Evolutionary conservation across 2,797 vertebrate species (phyloP), one percentile per base, ranked within the genome.

Genomic region (Lates japonicus): DNA sequence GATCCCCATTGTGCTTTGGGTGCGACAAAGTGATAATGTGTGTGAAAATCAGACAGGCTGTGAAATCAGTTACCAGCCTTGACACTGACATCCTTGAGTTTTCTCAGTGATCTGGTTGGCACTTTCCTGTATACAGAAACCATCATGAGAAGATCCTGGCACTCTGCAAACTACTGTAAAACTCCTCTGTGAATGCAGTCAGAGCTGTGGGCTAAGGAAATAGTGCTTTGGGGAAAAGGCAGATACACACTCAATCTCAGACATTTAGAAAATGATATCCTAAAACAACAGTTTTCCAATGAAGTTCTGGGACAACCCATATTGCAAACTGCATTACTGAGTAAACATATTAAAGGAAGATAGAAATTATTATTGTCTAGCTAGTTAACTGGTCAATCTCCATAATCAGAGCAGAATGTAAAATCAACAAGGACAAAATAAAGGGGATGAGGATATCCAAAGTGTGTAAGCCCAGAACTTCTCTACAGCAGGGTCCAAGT

Each of bases 181-280:
- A 69, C 31, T 46, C n/a, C 22, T 20, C 0, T 2, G 51, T 31
- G 35, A 46, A 8, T 17, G 22, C 54, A 61, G 46, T 55, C 49
- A 69, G 42, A 37, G 61, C 74, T 62, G 17, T 55, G 60, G n/a
- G n/a, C 86, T 86, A 88, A 90, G 81, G 1, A 19, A 69, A 35
- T 49, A 74, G 76, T 80, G 44, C 64, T 83, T n/a, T 2, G n/a
- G 46, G 22, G 54, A 67, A 64, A 62, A 69, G 22, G 46, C 22
- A 46, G 44, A 76, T 5, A 8, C 1, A 39, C 37, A 31, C 31
- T 59, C 25, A 59, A 65, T 14, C 20, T n/a, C 9, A n/a, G 44
- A 64, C 31, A 35, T 35, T 66, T 20, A 48, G 37, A 79, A 49
- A 33, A 51, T 10, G 67, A 73, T 62, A 37, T 37, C 22, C 20